Percentiles rank a stretch among this genome's conserved stretches.
Conservation (phyloP, 2,888 invertebrate species). For the Erebia palarica region DNA sequence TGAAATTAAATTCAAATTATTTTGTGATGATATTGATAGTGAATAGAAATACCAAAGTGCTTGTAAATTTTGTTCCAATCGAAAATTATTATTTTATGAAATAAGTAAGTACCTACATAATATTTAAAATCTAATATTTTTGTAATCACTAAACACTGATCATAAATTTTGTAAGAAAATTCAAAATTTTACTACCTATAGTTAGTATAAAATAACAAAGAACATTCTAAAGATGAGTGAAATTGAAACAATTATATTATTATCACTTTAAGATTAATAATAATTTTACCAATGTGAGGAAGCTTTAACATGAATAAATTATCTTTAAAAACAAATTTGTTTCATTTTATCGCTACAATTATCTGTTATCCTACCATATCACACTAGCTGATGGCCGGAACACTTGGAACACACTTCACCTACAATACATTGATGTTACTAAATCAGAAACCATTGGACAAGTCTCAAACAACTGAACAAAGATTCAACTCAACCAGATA, state of each 20-base stretch:
- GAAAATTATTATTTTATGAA: background rate
- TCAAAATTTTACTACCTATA: background rate
- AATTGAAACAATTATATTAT: conserved; percentile 12
- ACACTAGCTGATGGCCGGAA: too few relatives aligned
- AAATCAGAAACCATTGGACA: too few relatives aligned
- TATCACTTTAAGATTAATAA: conserved; percentile 11
- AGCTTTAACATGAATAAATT: conserved; percentile 48
- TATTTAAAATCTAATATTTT: conserved; percentile 34
- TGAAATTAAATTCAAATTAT: conserved; percentile 35
- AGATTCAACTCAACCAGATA: too few relatives aligned
- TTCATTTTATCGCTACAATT: background rate
- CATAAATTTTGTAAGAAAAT: conserved; percentile 31
- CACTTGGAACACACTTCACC: too few relatives aligned
- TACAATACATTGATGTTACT: too few relatives aligned
- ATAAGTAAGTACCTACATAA: conserved; percentile 18
- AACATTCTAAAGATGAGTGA: background rate
- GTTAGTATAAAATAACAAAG: background rate
- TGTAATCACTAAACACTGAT: conserved; percentile 33
- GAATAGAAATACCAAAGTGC: conserved; percentile 36
- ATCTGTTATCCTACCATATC: too few relatives aligned
- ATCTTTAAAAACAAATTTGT: conserved; percentile 1
- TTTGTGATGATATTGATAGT: conserved; percentile 34
- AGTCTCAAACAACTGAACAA: too few relatives aligned
- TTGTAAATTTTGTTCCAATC: conserved; percentile 32
- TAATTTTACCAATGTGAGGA: conserved; percentile 41